Conservation (phyloP, 2,797 vertebrate species). For the Morelia viridis region DNA sequence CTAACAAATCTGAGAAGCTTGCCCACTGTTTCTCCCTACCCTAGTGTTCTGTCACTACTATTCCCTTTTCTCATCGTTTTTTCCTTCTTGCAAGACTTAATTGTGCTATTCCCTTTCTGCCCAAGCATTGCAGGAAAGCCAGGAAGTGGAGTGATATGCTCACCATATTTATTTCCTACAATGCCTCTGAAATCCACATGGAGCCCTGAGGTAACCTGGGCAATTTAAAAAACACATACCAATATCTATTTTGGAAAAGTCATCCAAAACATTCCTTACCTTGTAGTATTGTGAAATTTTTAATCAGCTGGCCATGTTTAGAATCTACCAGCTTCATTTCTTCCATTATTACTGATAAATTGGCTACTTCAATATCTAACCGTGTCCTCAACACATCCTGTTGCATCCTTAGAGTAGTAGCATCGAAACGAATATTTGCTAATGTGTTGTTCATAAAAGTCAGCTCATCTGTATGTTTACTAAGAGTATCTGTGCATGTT, state of each 20-base stretch:
- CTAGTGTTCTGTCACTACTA: neutral
- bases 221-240: neutral
- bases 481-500: slow-evolving; percentile 86
- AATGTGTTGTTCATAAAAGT: slow-evolving; percentile 84
- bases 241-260: neutral
- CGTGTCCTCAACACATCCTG: slow-evolving; percentile 87
- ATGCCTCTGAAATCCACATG: neutral
- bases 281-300: slow-evolving; percentile 95
- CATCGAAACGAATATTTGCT: slow-evolving; percentile 81
- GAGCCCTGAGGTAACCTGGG: neutral
- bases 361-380: slow-evolving; percentile 91
- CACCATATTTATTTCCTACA: neutral
- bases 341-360: slow-evolving; percentile 91
- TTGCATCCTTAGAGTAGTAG: slow-evolving; percentile 80
- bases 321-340: slow-evolving; percentile 98
- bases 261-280: slow-evolving; percentile 74
- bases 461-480: slow-evolving; percentile 87
- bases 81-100: no score
- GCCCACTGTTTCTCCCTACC: neutral
- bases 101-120: no score
- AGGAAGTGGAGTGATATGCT: neutral
- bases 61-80: neutral
- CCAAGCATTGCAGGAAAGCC: neutral
- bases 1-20: no score
- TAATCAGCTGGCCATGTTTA: slow-evolving; percentile 94